Evolutionary conservation across 2,888 invertebrate genomes (phyloP).

Genomic region (Orgyia antiqua): DNA sequence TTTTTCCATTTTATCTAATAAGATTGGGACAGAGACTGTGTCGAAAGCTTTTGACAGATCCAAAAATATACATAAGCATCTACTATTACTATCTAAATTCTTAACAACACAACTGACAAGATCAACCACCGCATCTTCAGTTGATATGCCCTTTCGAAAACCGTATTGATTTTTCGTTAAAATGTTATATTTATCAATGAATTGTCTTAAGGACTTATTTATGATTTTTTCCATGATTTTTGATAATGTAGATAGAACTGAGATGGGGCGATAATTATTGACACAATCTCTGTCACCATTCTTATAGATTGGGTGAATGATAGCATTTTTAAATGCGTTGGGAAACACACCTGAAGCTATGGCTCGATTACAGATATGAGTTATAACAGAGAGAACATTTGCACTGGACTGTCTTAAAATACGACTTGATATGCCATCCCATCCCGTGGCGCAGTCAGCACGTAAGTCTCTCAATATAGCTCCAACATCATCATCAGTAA

Average conservation of each 20-base stretch:
- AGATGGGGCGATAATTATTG: constrained; percentile 1
- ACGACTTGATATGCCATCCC: too few relatives aligned
- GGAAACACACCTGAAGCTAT: background rate
- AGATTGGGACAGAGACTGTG: too few relatives aligned
- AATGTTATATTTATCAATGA: too few relatives aligned
- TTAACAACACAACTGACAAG: background rate
- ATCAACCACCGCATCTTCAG: too few relatives aligned
- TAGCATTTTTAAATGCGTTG: background rate
- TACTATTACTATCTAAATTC: background rate
- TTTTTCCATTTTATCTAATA: too few relatives aligned
- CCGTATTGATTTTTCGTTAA: too few relatives aligned
- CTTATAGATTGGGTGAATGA: background rate
- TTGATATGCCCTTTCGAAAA: too few relatives aligned
- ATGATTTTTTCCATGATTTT: background rate
- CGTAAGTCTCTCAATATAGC: too few relatives aligned
- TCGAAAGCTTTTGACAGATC: background rate
- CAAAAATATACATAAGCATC: background rate
- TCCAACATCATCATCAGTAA: background rate
- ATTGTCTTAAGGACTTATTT: background rate
- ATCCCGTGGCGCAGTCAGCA: too few relatives aligned
- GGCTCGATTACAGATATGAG: too few relatives aligned
- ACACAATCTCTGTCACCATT: background rate
- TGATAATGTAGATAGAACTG: background rate
- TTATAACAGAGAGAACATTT: too few relatives aligned
- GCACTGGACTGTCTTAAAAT: too few relatives aligned